Conservation (phyloP, 2,888 invertebrate species). For the Synergus itoensis region DNA sequence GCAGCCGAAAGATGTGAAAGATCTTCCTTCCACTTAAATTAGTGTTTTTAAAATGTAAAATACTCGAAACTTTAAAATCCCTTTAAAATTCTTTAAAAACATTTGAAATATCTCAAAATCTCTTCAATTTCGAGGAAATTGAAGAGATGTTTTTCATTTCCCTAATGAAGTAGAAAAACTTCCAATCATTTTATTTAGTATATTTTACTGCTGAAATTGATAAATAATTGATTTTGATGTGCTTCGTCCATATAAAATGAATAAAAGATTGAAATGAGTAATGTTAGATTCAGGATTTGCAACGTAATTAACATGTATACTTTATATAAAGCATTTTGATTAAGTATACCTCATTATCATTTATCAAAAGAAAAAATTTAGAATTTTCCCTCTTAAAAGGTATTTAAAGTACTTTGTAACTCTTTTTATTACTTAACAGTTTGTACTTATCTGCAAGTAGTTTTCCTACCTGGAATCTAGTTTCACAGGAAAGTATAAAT, state of each 20-base stretch:
- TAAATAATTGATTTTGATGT: neutral
- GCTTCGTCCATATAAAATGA: neutral
- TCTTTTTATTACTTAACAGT: neutral
- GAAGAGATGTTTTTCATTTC: too few species aligned
- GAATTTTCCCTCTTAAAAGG: neutral
- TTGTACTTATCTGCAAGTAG: neutral
- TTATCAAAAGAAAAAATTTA: neutral
- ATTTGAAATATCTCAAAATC: too few species aligned
- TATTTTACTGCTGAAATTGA: too few species aligned
- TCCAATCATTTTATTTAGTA: too few species aligned
- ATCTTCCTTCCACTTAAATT: too few species aligned
- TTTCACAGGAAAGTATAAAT: neutral
- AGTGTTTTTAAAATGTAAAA: too few species aligned
- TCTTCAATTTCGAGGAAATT: too few species aligned
- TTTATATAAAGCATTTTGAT: conserved; percentile 4
- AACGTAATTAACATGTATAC: neutral
- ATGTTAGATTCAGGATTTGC: neutral
- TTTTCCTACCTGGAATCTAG: neutral
- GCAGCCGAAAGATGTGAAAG: too few species aligned
- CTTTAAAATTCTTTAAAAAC: too few species aligned
- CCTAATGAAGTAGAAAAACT: too few species aligned
- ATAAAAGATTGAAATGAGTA: conserved; percentile 19
- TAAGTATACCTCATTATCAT: neutral
- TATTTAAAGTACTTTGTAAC: neutral
- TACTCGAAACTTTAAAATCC: too few species aligned